Base-by-base conservation (phyloP, 2,797 vertebrate species). In the Tapera naevia region DNA sequence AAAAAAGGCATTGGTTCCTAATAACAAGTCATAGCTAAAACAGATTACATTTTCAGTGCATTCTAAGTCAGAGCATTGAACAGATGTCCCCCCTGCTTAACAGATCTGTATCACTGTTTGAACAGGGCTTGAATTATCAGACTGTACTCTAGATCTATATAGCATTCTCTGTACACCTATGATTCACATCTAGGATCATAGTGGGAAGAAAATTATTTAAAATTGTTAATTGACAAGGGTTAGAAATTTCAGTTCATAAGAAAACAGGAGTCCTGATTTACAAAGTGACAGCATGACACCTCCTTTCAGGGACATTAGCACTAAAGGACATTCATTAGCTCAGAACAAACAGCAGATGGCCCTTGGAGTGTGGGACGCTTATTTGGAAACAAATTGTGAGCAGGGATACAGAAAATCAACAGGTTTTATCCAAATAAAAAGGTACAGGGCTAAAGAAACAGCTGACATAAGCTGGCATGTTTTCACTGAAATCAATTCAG, bases 311-410 rank as follows among this genome's bases (percentile, higher is more conserved):
- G 54, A 58, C 62, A 73, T 92, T 61, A 93, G 22, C 23, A n/a
- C 28, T 86, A 85, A 70, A 93, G 70, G 23, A 82, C 37, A 50
- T 21, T 92, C 46, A 22, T 94, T 91, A 90, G 48, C 64, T 86
- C 64, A 66, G 62, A 95, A 88, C 23, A 79, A 95, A 71, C 25
- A 93, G 66, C 90, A 95, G 91, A 94, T 90, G 88, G 71, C 27
- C 56, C 56, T 70, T 90, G 60, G 51, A 88, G 39, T 56, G 71
- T 79, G 74, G 58, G 48, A 88, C 50, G 80, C 25, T 60, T 81
- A 79, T 88, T 79, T 89, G 88, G 67, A 96, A 96, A 87, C 56
- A 86, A 90, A 66, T 14, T 48, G 15, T 74, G 86, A 93, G 41
- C 12, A 30, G 21, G 13, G 25, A 70, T 78, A 72, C n/a, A 83